phyloP scores from a whole-genome alignment of 2,113 vertebrate species.

The Progne subis region DNA sequence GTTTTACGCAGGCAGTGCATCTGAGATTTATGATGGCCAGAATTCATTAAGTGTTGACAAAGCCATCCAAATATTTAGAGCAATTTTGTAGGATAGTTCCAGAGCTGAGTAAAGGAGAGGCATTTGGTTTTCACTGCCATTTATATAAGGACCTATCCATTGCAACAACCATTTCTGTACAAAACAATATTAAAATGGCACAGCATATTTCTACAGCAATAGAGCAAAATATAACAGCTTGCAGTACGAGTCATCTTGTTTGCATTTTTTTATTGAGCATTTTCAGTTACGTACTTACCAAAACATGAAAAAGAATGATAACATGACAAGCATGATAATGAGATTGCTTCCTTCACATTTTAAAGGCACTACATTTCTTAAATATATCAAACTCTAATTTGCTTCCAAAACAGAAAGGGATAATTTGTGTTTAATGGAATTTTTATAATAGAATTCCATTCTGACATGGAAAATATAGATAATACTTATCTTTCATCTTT shows the following conservation, averaged over 20 bases:
- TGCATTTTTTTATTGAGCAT: background rate
- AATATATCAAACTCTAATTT: background rate
- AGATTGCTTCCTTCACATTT: background rate
- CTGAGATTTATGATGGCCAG: constrained; percentile 62
- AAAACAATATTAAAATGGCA: background rate
- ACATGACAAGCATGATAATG: background rate
- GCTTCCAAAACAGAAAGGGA: background rate
- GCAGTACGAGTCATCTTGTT: background rate
- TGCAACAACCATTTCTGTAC: background rate
- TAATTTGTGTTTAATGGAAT: background rate
- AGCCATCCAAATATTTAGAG: constrained; percentile 34
- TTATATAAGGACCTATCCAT: background rate
- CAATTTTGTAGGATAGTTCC: constrained; percentile 14
- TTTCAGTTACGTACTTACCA: background rate
- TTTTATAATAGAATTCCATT: background rate
- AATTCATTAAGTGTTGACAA: constrained; percentile 60
- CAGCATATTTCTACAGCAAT: background rate
- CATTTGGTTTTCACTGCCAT: background rate
- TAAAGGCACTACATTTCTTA: background rate
- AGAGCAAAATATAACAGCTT: background rate
- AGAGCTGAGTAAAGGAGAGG: constrained; percentile 3
- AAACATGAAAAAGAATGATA: background rate
- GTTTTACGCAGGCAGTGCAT: constrained; percentile 40
- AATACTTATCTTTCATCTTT: background rate
- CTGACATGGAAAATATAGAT: background rate